Conservation (phyloP, 2,113 vertebrate genomes). For the Panurus biarmicus region DNA sequence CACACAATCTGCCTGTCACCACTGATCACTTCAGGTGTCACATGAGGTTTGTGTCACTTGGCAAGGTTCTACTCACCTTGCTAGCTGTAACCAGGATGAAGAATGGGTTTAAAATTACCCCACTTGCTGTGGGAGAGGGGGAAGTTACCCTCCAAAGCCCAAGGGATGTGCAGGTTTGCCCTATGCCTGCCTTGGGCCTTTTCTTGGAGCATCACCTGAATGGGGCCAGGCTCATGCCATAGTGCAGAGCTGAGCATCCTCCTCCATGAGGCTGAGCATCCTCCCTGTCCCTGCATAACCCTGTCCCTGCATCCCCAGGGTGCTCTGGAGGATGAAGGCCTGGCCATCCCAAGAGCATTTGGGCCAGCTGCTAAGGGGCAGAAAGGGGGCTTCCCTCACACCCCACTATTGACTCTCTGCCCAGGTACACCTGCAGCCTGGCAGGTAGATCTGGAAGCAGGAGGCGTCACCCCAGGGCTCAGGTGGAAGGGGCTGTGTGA, state of each 20-base stretch:
- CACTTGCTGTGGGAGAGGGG: not conserved
- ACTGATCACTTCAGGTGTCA: not conserved
- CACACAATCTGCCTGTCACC: not conserved
- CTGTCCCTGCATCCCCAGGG: not conserved
- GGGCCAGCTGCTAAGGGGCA: not conserved
- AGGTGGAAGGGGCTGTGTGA: not conserved
- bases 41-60: not conserved
- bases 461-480: fast-evolving
- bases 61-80: fast-evolving
- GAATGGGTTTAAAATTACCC: not conserved
- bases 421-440: not conserved
- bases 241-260: not conserved
- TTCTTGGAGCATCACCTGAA: not conserved
- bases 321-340: fast-evolving
- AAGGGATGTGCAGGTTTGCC: not conserved
- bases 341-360: not conserved
- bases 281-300: fast-evolving
- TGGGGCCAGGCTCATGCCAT: fast-evolving
- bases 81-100: not conserved
- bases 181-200: not conserved
- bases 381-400: not conserved
- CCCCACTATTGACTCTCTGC: fast-evolving
- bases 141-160: not conserved
- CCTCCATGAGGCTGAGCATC: not conserved
- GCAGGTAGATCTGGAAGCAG: not conserved